These are phyloP conservation scores for Ahaetulla prasina DNA, from an alignment of 2,113 vertebrate species.

Conservation along the genomic window DNA sequence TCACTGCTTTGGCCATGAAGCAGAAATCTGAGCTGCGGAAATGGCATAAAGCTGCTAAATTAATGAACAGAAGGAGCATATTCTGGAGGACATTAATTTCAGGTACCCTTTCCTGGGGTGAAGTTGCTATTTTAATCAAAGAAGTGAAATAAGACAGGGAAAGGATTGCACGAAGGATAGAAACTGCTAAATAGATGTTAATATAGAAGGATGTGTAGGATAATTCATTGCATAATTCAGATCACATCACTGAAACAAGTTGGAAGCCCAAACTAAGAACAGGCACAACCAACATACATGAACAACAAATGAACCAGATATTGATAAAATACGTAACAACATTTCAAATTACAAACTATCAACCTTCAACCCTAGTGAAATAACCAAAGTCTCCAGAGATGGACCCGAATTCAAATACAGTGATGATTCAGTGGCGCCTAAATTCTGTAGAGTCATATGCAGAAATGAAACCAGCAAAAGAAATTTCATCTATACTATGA, in stretches of 20 bases:
- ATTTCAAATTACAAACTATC: no score
- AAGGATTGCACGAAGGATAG: not conserved
- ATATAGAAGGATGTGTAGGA: not conserved
- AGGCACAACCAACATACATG: not conserved
- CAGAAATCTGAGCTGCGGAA: constrained; percentile 45
- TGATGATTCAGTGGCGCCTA: no score
- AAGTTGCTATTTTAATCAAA: constrained; percentile 26
- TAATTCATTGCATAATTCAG: not conserved
- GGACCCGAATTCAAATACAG: no score
- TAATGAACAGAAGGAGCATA: constrained; percentile 35
- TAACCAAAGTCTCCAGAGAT: no score
- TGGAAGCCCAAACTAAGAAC: not conserved
- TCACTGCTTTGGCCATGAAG: constrained; percentile 39
- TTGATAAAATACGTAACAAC: no score
- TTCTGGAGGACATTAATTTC: constrained; percentile 20
- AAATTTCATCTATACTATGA: no score
- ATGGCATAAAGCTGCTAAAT: constrained; percentile 59
- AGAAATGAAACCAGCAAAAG: no score
- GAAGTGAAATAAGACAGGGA: not conserved
- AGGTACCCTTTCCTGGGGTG: constrained; percentile 21
- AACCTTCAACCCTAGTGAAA: no score
- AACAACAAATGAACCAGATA: no score
- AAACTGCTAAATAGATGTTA: not conserved
- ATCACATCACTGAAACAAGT: not conserved
- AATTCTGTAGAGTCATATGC: no score